These are phyloP conservation scores for Leucoraja erinaceus DNA, from an alignment of 2,113 vertebrate genomes.

Conservation along the genomic window DNA sequence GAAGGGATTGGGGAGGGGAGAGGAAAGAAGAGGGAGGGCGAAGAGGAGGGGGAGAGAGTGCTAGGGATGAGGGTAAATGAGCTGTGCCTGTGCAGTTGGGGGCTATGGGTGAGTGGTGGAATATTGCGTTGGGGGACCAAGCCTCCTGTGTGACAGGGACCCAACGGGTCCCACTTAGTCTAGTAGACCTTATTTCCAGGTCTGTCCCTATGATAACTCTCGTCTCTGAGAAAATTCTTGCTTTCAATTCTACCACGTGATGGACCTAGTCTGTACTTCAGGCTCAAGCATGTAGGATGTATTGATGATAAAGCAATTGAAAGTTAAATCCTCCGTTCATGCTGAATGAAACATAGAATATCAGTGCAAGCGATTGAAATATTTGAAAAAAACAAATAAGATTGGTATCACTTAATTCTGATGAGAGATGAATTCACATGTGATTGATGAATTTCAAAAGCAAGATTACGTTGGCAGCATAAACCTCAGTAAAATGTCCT, in stretches of 20 bases:
- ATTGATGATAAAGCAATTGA: background rate
- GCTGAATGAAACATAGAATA: background rate
- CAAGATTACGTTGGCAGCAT: too few relatives aligned
- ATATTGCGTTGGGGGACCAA: background rate
- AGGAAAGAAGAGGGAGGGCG: too few relatives aligned
- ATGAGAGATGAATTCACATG: background rate
- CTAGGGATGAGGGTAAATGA: too few relatives aligned
- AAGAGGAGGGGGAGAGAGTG: too few relatives aligned
- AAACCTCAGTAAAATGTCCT: background rate
- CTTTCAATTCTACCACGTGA: background rate
- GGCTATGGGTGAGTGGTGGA: too few relatives aligned
- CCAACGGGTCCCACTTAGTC: too few relatives aligned
- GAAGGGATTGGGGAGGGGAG: too few relatives aligned
- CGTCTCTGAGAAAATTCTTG: background rate
- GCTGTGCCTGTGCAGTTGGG: too few relatives aligned
- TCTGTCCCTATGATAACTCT: background rate
- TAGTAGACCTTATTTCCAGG: background rate
- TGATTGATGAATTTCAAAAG: background rate
- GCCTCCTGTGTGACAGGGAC: too few relatives aligned
- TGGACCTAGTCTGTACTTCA: background rate
- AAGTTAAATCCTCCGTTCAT: background rate
- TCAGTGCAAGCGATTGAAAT: background rate
- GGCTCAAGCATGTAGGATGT: background rate
- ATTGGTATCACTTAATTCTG: background rate
- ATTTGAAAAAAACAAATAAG: background rate